phyloP scores from a whole-genome alignment of 1,140 invertebrate species.

The Mya arenaria region DNA sequence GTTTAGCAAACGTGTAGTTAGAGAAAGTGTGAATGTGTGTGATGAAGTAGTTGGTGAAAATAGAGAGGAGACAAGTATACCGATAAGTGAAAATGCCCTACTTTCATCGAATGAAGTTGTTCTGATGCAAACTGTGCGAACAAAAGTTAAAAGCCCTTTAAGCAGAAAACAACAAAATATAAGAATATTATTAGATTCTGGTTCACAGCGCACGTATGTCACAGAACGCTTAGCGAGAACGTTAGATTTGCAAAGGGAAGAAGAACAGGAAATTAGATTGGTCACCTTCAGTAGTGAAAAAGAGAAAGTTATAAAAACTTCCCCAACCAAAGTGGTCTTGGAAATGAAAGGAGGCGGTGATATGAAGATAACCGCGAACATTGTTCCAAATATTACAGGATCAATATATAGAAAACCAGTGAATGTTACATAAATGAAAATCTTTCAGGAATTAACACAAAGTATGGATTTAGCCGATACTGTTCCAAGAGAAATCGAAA shows the following conservation, averaged over 20 bases:
- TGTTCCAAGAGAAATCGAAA: constrained; percentile 1
- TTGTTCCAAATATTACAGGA: neutral
- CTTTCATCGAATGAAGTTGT: constrained; percentile 35
- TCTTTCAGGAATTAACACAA: neutral
- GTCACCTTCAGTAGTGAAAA: constrained; percentile 51
- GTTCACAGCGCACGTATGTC: constrained; percentile 45
- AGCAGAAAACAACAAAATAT: neutral
- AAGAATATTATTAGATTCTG: constrained; percentile 36
- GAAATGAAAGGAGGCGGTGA: constrained; percentile 19
- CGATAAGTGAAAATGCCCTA: constrained; percentile 7
- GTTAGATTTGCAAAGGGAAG: constrained; percentile 20
- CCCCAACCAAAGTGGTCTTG: neutral
- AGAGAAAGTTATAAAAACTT: constrained; percentile 40
- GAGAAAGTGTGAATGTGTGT: neutral
- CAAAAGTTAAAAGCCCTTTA: constrained; percentile 18
- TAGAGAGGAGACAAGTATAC: neutral
- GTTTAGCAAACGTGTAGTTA: neutral
- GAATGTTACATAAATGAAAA: neutral
- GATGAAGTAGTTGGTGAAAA: neutral
- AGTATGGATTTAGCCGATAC: neutral
- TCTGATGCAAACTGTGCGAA: constrained; percentile 33
- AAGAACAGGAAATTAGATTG: constrained; percentile 33
- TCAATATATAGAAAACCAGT: constrained; percentile 1
- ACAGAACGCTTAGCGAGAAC: constrained; percentile 38
- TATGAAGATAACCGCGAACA: constrained; percentile 6